These are phyloP conservation scores for Gonatopus flavifemur DNA, from an alignment of 1,140 invertebrate species.

Conservation along the genomic window DNA sequence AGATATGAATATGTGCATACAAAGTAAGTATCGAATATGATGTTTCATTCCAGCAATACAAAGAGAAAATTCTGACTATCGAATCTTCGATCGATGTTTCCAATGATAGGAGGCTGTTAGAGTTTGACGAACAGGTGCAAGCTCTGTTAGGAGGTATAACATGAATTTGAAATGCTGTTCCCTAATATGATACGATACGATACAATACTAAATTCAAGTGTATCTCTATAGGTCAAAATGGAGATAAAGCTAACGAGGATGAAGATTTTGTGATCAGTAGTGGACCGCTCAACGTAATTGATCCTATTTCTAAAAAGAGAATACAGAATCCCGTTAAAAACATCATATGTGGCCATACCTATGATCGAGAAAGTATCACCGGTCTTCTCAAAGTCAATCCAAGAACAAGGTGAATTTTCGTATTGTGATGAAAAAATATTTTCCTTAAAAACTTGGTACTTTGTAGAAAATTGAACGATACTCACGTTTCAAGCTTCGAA, in stretches of 20 bases:
- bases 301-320: slow-evolving; percentile 60
- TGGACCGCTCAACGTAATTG: slow-evolving; percentile 47
- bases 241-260: slow-evolving; percentile 13
- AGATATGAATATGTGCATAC: too few species aligned
- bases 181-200: background rate
- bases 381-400: slow-evolving; percentile 47
- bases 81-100: slow-evolving; percentile 16
- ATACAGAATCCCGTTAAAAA: slow-evolving; percentile 61
- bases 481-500: too few species aligned
- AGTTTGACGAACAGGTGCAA: slow-evolving; percentile 26
- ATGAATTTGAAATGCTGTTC: background rate
- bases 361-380: slow-evolving; percentile 55
- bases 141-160: slow-evolving; percentile 26
- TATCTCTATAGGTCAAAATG: slow-evolving; percentile 4
- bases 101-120: slow-evolving; percentile 14
- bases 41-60: background rate
- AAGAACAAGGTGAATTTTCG: slow-evolving; percentile 45
- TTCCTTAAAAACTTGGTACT: too few species aligned
- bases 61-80: slow-evolving; percentile 9
- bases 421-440: too few species aligned
- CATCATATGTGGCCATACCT: slow-evolving; percentile 59
- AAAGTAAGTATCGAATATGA: too few species aligned
- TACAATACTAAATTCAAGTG: background rate
- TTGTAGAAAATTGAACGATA: too few species aligned
- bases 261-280: slow-evolving; percentile 37